phyloP scores from a whole-genome alignment of 2,888 invertebrate genomes.

The Xanthorhoe designata region DNA sequence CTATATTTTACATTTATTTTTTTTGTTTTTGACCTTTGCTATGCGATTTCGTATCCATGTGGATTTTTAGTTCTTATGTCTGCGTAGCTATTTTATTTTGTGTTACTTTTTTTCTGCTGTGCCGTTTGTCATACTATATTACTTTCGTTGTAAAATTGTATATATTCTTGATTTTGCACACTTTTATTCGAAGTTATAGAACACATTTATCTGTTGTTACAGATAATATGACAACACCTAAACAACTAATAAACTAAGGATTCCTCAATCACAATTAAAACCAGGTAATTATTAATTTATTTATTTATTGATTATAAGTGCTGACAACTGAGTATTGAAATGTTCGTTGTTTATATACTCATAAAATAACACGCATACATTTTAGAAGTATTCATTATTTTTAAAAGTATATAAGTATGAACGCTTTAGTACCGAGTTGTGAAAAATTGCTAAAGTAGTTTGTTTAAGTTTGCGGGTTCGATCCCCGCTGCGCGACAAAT shows the following conservation, averaged over 20 bases:
- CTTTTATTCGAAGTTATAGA: conserved; percentile 44
- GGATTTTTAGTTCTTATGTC: conserved; percentile 18
- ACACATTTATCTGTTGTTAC: conserved; percentile 59
- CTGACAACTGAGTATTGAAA: conserved; percentile 15
- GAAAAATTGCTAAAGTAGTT: conserved; percentile 8
- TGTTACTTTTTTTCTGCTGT: conserved; percentile 44
- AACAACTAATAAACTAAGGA: not conserved
- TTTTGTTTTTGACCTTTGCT: conserved; percentile 10
- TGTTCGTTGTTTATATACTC: too few species aligned
- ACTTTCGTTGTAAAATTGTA: conserved; percentile 28
- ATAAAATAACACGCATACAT: not conserved
- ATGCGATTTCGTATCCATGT: conserved; percentile 18
- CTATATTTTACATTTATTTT: conserved; percentile 6
- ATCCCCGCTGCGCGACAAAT: too few species aligned
- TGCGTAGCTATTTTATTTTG: conserved; percentile 44
- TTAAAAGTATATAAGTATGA: not conserved
- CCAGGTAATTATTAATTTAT: conserved; percentile 28
- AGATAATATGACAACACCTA: conserved; percentile 42
- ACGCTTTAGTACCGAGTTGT: conserved; percentile 13
- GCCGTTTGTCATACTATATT: conserved; percentile 49
- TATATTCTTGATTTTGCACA: not conserved
- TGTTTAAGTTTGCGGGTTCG: too few species aligned
- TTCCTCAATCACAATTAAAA: conserved; percentile 2
- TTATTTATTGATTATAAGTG: not conserved
- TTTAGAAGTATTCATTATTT: not conserved